Conservation (phyloP, 2,113 vertebrate species). For the Lophotis ruficrista region DNA sequence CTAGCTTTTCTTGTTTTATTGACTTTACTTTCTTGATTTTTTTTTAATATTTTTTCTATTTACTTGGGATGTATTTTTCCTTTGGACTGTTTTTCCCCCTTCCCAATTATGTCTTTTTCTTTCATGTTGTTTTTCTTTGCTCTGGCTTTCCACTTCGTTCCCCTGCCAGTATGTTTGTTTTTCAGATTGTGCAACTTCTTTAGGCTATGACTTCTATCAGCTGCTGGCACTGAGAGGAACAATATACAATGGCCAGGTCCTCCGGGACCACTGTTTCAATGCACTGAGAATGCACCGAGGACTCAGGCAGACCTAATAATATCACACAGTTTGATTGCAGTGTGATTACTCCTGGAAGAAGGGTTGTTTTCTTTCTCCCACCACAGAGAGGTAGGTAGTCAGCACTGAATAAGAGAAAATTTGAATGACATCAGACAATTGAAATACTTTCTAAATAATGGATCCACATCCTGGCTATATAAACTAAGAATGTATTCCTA, state of each 20-base stretch:
- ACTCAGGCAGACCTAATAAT: slow-evolving; percentile 48
- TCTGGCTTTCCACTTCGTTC: slow-evolving; percentile 25
- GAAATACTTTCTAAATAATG: slow-evolving; percentile 62
- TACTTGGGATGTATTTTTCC: not conserved
- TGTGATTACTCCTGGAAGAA: slow-evolving; percentile 55
- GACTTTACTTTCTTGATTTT: not conserved
- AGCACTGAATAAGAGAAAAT: slow-evolving; percentile 52
- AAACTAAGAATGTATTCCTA: slow-evolving; percentile 28
- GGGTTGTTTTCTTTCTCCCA: slow-evolving; percentile 49
- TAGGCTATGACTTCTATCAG: slow-evolving; percentile 50
- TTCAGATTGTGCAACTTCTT: slow-evolving; percentile 57
- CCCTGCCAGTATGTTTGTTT: slow-evolving; percentile 51
- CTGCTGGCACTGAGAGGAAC: not conserved
- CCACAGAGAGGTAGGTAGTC: slow-evolving; percentile 8
- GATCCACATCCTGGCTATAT: slow-evolving; percentile 30
- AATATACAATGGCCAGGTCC: slow-evolving; percentile 11
- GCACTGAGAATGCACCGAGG: slow-evolving; percentile 38
- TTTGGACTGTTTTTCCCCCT: slow-evolving; percentile 11
- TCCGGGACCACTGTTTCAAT: slow-evolving; percentile 30
- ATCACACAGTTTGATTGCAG: slow-evolving; percentile 56
- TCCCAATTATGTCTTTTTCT: slow-evolving; percentile 31
- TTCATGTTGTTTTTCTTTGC: slow-evolving; percentile 32
- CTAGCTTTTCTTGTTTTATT: not conserved
- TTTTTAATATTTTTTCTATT: not conserved
- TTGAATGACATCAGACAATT: slow-evolving; percentile 63